A percentile compares a stretch with the other conserved stretches of the same genome.
These are phyloP conservation scores for Plutomurus gul DNA, from an alignment of 1,140 invertebrate genomes.

Conservation along the genomic window DNA sequence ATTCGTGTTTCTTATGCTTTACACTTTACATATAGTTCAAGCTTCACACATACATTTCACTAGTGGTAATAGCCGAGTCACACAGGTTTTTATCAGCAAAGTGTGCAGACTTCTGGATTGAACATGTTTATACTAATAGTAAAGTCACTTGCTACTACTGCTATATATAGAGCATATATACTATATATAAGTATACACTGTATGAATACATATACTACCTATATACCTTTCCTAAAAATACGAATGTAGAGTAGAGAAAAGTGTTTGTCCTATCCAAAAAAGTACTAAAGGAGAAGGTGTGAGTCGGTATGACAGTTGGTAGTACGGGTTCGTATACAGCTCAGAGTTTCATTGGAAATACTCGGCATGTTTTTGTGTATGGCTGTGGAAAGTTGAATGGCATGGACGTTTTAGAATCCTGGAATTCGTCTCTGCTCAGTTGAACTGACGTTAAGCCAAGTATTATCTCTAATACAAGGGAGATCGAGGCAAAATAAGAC, in stretches of 20 bases:
- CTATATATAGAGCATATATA: not conserved
- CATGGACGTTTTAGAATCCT: not conserved
- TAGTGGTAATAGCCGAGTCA: no score
- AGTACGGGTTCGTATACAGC: no score
- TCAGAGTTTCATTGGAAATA: no score
- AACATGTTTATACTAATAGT: not conserved
- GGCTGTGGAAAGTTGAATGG: not conserved
- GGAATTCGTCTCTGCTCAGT: not conserved
- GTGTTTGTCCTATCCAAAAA: no score
- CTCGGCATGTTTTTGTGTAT: no score
- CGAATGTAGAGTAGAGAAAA: no score
- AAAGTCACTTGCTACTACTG: no score
- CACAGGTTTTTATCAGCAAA: not conserved
- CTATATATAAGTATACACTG: no score
- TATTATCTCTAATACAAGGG: not conserved
- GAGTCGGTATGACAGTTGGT: no score
- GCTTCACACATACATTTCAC: not conserved
- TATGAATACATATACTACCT: no score
- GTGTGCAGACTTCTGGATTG: not conserved
- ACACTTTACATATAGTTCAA: not conserved
- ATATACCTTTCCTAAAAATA: no score
- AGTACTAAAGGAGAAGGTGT: no score
- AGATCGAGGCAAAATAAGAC: not conserved
- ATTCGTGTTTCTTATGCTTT: not conserved
- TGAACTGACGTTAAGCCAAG: conserved; percentile 13